Evolutionary conservation across 2,797 vertebrate genomes (phyloP), one percentile per base, ranked within the genome.

Genomic region (Rhinatrema bivittatum): DNA sequence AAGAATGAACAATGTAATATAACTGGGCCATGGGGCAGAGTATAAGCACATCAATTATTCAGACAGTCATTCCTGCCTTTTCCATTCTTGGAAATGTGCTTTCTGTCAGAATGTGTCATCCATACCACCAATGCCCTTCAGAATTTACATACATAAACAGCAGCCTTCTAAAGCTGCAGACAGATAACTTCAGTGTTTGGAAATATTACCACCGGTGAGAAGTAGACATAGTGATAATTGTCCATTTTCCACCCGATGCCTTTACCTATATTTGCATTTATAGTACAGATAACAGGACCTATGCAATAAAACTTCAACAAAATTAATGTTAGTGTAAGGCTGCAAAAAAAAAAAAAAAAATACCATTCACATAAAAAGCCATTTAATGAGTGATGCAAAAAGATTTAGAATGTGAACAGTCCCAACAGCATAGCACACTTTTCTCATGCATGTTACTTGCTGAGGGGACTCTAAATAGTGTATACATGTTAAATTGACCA

Each of bases 1-100:
- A 34, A 62, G 56, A 63, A 42, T 54, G 13, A 39, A 51, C 46
- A 50, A 59, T 60, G 32, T 51, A 60, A n/a, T n/a, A 60, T 58
- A 63, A 56, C 39, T 58, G 50, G 52, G 54, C 68, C 51, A 51
- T 36, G 40, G 58, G 61, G 56, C 57, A 68, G 48, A 62, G 50
- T 51, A 57, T 65, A 65, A 64, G 46, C 46, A 49, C 41, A 62
- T 74, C 56, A 62, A 65, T 76, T 69, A 75, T 78, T 73, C 61
- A 70, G 55, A 53, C 42, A 55, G 46, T 51, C 3, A 14, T 50
- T 62, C 46, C 49, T 56, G 46, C 55, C 60, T 55, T 46, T 67
- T 67, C 53, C 46, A 30, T 71, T 74, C 58, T 64, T 29, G 25
- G 54, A 71, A 57, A 59, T 50, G 53, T 10, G 47, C 46, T 62